These are phyloP conservation scores for Megaceryle alcyon DNA, from an alignment of 2,797 vertebrate species.

Conservation along the genomic window DNA sequence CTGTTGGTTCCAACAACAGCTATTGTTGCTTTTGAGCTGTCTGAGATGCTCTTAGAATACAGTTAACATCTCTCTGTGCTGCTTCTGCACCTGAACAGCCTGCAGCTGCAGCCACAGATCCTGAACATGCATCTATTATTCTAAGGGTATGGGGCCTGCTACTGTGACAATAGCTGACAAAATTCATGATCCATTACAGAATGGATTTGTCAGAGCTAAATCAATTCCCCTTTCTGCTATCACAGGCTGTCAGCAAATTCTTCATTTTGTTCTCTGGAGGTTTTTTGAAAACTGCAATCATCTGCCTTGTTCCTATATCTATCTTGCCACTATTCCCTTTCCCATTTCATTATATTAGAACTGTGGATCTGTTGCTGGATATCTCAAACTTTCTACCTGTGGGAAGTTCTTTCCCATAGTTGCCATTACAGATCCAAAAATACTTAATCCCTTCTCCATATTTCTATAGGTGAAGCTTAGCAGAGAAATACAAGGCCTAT, in stretches of 20 bases:
- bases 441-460: neutral
- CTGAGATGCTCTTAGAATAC: neutral
- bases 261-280: slow-evolving; percentile 19
- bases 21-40: neutral
- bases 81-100: slow-evolving; percentile 35
- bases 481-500: neutral
- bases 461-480: neutral
- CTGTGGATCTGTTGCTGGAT: neutral
- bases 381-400: neutral
- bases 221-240: neutral
- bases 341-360: neutral
- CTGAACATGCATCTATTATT: neutral
- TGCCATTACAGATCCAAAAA: neutral
- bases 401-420: neutral
- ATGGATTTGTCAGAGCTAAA: slow-evolving; percentile 15
- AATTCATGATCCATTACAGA: slow-evolving; percentile 19
- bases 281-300: slow-evolving; percentile 13
- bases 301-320: neutral
- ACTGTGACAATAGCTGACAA: neutral
- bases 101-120: slow-evolving; percentile 1
- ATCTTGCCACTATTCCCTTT: neutral
- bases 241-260: neutral
- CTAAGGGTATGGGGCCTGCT: neutral
- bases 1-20: neutral
- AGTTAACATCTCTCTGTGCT: neutral